These are phyloP conservation scores for Onychostruthus taczanowskii DNA, from an alignment of 2,113 vertebrate genomes.

Conservation along the genomic window DNA sequence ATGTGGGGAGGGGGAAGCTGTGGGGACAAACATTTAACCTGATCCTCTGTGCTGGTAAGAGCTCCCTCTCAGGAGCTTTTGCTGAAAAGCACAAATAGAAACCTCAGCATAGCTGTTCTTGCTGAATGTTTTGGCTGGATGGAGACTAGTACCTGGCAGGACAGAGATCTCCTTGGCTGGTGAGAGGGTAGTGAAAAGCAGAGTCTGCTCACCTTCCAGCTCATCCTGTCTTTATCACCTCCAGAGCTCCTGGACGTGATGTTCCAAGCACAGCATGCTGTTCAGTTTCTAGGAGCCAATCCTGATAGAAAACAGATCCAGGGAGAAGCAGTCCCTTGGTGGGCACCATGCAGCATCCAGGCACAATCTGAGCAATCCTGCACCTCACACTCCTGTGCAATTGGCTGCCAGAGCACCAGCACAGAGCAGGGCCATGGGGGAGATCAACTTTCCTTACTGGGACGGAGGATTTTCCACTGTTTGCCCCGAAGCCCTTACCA, in stretches of 20 bases:
- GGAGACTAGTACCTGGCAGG: not conserved
- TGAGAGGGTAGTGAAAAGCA: not conserved
- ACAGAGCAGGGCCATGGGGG: not conserved
- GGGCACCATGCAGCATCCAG: not conserved
- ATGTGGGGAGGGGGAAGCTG: not conserved
- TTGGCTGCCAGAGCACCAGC: rapidly evolving
- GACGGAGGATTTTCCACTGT: not conserved
- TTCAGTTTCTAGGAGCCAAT: not conserved
- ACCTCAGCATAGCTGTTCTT: not conserved
- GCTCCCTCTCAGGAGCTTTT: not conserved
- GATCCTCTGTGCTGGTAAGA: not conserved
- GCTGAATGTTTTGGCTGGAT: not conserved
- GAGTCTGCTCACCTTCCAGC: not conserved
- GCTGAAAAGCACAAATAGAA: not conserved
- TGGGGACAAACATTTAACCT: not conserved
- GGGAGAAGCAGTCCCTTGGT: not conserved
- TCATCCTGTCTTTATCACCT: not conserved
- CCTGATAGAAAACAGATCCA: not conserved
- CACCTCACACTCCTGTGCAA: rapidly evolving
- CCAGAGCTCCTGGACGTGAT: not conserved
- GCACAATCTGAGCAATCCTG: not conserved
- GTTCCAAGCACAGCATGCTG: not conserved
- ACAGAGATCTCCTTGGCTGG: not conserved
- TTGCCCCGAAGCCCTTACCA: not conserved
- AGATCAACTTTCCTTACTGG: not conserved